Percentiles rank a stretch among this genome's conserved stretches.
phyloP scores from a whole-genome alignment of 2,797 vertebrate genomes.

The Malacoctenus gilli region DNA sequence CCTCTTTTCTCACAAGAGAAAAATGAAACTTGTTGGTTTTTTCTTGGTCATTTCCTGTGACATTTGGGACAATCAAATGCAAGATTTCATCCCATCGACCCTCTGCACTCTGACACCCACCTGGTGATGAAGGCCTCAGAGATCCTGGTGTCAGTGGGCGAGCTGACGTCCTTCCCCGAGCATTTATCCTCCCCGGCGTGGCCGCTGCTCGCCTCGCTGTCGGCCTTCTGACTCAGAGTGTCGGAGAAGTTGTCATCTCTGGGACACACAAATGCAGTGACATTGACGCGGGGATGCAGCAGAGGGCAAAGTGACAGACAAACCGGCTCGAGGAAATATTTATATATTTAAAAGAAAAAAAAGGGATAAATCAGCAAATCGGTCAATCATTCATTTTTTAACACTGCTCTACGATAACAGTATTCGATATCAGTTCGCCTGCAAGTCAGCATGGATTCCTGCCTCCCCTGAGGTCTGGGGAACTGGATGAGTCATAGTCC shows the following conservation, averaged over 20 bases:
- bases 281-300: conserved; percentile 38
- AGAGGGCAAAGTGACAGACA: conserved; percentile 34
- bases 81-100: too few relatives aligned
- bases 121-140: conserved; percentile 89
- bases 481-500: conserved; percentile 65
- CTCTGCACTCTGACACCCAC: too few relatives aligned
- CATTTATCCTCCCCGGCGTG: conserved; percentile 92
- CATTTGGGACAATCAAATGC: too few relatives aligned
- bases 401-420: conserved; percentile 38
- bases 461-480: conserved; percentile 33
- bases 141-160: conserved; percentile 88
- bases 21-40: too few relatives aligned
- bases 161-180: conserved; percentile 90
- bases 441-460: conserved; percentile 54
- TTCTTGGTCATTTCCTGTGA: too few relatives aligned
- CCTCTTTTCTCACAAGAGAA: too few relatives aligned
- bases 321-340: not conserved
- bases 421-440: conserved; percentile 54
- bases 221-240: conserved; percentile 96
- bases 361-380: conserved; percentile 42
- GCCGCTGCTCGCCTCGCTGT: conserved; percentile 97
- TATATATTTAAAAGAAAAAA: not conserved
- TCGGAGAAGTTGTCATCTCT: conserved; percentile 98
- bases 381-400: conserved; percentile 42
- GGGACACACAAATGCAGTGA: conserved; percentile 49